A percentile compares a stretch with the other conserved stretches of the same genome.
Conservation (phyloP, 1,140 invertebrate genomes). For the Thrips palmi region DNA sequence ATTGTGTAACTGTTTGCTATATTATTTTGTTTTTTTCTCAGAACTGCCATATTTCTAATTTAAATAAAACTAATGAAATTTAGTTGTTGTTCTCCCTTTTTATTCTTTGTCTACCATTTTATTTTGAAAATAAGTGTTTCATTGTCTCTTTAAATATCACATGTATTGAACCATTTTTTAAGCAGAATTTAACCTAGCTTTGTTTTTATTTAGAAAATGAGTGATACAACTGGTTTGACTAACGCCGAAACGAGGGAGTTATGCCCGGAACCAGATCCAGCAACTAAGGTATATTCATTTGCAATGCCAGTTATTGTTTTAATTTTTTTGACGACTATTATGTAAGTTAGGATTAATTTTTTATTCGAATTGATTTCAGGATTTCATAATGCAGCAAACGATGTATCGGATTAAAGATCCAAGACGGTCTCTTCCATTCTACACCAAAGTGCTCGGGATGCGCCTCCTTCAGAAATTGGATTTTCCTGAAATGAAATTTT, state of each 20-base stretch:
- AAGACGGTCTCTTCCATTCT: slow-evolving; percentile 69
- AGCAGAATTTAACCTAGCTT: too few species aligned
- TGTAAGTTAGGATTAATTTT: not conserved
- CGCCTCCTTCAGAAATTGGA: slow-evolving; percentile 71
- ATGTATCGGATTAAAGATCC: slow-evolving; percentile 93
- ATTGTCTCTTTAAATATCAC: too few species aligned
- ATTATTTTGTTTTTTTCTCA: too few species aligned
- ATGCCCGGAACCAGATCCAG: slow-evolving; percentile 36
- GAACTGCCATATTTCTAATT: too few species aligned
- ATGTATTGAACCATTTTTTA: too few species aligned
- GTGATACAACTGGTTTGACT: slow-evolving; percentile 33
- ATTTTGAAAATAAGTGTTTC: too few species aligned
- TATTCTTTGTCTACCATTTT: too few species aligned
- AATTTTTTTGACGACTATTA: not conserved
- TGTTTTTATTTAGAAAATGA: too few species aligned
- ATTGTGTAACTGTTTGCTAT: too few species aligned
- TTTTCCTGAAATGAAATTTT: slow-evolving; percentile 78
- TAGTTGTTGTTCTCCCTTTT: too few species aligned
- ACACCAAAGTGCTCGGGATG: slow-evolving; percentile 81
- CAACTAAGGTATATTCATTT: slow-evolving; percentile 34
- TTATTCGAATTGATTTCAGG: slow-evolving; percentile 38
- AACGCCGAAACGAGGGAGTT: slow-evolving; percentile 43
- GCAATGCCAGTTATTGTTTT: not conserved
- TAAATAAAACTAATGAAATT: too few species aligned
- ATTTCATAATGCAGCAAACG: slow-evolving; percentile 87